These are phyloP conservation scores for Dioctria rufipes DNA, from an alignment of 2,888 invertebrate genomes.

Conservation along the genomic window DNA sequence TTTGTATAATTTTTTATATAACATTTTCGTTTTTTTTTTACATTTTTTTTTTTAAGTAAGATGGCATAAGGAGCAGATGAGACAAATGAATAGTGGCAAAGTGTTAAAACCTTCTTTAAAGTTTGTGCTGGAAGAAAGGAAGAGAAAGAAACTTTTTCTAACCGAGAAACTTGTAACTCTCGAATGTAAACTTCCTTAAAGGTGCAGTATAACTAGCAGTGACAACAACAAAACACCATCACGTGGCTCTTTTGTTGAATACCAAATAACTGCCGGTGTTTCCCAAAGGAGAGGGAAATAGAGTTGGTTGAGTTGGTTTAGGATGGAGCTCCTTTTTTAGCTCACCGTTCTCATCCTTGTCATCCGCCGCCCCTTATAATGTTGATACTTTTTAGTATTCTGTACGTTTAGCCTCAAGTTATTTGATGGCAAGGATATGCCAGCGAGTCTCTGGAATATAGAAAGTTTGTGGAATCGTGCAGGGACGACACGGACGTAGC, in stretches of 20 bases:
- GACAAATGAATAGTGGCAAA: conserved; percentile 44
- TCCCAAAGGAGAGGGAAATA: conserved; percentile 29
- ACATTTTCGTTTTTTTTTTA: conserved; percentile 15
- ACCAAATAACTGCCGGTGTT: conserved; percentile 36
- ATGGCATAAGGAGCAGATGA: conserved; percentile 21
- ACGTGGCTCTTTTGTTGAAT: conserved; percentile 38
- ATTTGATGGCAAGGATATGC: conserved; percentile 51
- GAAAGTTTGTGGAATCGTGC: conserved; percentile 30
- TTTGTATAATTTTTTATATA: not conserved
- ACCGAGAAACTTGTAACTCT: conserved; percentile 28
- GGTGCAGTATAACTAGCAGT: conserved; percentile 45
- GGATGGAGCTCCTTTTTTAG: conserved; percentile 1
- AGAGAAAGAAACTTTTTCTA: not conserved
- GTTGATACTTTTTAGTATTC: conserved; percentile 43
- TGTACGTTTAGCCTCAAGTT: conserved; percentile 46
- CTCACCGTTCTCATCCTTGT: conserved; percentile 28
- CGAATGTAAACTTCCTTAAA: conserved; percentile 46
- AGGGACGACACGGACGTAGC: conserved; percentile 4
- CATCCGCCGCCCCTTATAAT: not conserved
- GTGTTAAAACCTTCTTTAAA: conserved; percentile 38
- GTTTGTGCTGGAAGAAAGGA: not conserved
- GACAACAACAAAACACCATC: conserved; percentile 46
- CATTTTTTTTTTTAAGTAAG: conserved; percentile 33
- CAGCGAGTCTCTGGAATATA: conserved; percentile 30
- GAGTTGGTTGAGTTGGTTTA: conserved; percentile 34